Evolutionary conservation across 1,140 invertebrate genomes (phyloP).

Genomic region (Drosophila tani): DNA sequence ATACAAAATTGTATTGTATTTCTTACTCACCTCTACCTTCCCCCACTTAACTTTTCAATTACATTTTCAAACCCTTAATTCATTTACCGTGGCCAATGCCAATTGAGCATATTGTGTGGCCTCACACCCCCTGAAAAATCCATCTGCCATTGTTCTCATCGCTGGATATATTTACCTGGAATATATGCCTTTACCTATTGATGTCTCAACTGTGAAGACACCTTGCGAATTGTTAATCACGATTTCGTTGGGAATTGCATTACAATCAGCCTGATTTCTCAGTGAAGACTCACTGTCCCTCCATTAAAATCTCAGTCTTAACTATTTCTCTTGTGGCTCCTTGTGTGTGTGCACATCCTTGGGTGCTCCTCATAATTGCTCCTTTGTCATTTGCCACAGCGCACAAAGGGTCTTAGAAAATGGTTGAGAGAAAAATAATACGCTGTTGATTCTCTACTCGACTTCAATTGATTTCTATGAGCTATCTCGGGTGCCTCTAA

Average conservation of each 20-base stretch:
- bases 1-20: neutral
- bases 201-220: conserved; percentile 21
- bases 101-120: conserved; percentile 25
- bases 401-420: conserved; percentile 29
- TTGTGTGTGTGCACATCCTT: neutral
- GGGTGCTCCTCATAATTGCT: conserved; percentile 72
- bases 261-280: conserved; percentile 63
- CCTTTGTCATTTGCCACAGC: conserved; percentile 79
- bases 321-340: conserved; percentile 16
- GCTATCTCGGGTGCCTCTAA: conserved; percentile 44
- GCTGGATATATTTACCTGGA: conserved; percentile 32
- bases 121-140: conserved; percentile 19
- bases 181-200: conserved; percentile 19
- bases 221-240: conserved; percentile 62
- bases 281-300: conserved; percentile 22
- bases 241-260: conserved; percentile 62
- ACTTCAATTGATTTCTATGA: conserved; percentile 80
- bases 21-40: no score
- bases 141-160: conserved; percentile 30
- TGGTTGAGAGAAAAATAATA: conserved; percentile 63
- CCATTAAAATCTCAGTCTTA: conserved; percentile 22
- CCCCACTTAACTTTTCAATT: conserved; percentile 3
- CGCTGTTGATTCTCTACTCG: conserved; percentile 80
- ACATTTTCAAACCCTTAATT: conserved; percentile 11
- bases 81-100: conserved; percentile 9